Evolutionary conservation across 2,113 vertebrate genomes (phyloP).

Genomic region (Neodon shergylaensis): DNA sequence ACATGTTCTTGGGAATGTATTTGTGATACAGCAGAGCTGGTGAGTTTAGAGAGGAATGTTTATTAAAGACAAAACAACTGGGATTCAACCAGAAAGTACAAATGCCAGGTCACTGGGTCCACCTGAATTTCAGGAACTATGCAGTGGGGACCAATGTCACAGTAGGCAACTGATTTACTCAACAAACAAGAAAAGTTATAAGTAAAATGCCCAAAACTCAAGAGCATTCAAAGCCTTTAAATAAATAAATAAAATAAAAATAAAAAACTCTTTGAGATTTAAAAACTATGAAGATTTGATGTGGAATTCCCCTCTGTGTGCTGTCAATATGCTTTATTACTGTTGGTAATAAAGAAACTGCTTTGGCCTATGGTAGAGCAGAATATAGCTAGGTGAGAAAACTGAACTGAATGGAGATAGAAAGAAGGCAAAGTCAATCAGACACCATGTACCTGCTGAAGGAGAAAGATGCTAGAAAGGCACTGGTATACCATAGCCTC

Average conservation of each 20-base stretch:
- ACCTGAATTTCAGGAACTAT: not conserved
- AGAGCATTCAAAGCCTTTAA: not conserved
- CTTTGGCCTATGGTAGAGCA: no score
- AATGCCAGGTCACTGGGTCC: not conserved
- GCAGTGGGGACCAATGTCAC: not conserved
- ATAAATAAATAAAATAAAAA: no score
- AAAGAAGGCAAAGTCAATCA: no score
- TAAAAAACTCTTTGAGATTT: not conserved
- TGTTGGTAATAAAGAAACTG: no score
- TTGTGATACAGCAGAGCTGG: not conserved
- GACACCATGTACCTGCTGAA: no score
- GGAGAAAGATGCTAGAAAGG: no score
- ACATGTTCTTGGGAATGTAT: not conserved
- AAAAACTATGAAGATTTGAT: not conserved
- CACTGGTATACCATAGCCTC: no score
- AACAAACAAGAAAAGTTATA: not conserved
- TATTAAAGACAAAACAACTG: not conserved
- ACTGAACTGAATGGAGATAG: no score
- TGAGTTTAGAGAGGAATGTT: not conserved
- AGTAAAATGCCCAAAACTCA: no score
- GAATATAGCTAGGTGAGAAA: no score
- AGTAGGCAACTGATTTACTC: not conserved
- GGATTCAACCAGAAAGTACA: not conserved
- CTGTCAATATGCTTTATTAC: no score
- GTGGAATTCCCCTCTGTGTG: no score